Evolutionary conservation across 1,140 invertebrate species (phyloP), one percentile per base, ranked within the genome.

Genomic region (Amyelois transitella): DNA sequence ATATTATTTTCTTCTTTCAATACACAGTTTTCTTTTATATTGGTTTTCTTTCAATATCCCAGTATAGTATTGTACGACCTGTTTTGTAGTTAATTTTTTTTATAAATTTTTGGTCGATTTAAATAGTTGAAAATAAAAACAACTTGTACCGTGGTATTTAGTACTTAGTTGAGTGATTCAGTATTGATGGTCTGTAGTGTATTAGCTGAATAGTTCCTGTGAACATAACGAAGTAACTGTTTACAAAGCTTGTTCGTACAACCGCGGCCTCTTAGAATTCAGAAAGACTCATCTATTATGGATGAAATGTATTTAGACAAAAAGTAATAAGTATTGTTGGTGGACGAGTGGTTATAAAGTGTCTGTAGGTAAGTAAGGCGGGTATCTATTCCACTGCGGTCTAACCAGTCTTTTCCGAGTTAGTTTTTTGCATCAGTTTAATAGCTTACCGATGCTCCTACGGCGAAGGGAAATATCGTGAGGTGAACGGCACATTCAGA

Each of bases 91-190:
- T 38, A 38, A 14, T 14, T 14, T 38, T 14, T 10, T 32, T 32
- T 32, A 10, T 6, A 6, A 32, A 32, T 32, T 49, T 47, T 51
- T 24, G 28, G 43, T 38, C 25, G 25, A 45, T 28, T 10, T 28
- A 6, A 28, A 28, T n/a, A n/a, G n/a, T 6, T 28, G n/a, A 38
- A 38, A 38, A 38, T 38, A 14, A 2, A 14, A 38, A 8, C 32
- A 38, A 38, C 32, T 38, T 38, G 32, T 38, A 14, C 32, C 32
- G 32, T 38, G n/a, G n/a, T 14, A 38, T 6, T 14, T 14, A 38
- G 32, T 1, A 12, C 10, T 14, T 64, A 60, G 53, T 66, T 28
- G 61, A 64, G 62, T 66, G 63, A 60, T 69, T 68, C 71, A 77
- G 75, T 76, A 80, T 74, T 77, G 63, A 48, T 55, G 45, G 21